Evolutionary conservation across 2,113 vertebrate genomes (phyloP), one percentile per base, ranked within the genome.

Genomic region (Numida meleagris): DNA sequence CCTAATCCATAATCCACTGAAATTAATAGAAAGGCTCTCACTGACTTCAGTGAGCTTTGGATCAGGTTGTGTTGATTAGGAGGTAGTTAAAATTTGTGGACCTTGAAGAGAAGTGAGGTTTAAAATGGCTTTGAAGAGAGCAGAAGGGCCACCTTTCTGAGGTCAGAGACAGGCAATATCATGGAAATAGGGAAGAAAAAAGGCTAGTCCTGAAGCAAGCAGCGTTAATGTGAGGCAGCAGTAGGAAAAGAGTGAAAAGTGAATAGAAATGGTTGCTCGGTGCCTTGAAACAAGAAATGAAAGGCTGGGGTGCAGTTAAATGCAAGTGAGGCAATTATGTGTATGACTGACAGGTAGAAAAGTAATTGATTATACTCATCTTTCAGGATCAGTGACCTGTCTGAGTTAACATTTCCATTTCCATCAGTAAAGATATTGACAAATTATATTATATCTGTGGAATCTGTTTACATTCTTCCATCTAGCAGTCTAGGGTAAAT

Each of bases 331-430:
- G 43, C 62, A 81, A 19, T 65, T 42, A 73, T 82, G 58, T 8
- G 11, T 90, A 53, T 94, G 91, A 92, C 51, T 73, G 84, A 57
- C 79, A 92, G 43, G 67, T 71, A 76, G 90, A 96, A 94, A 91
- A 76, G 62, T 75, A 84, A 84, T 85, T 93, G 78, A 90, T 94
- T 94, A 72, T 71, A 42, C 72, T 94, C 34, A 70, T 95, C 85
- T 94, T 95, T 94, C 68, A 86, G 89, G 71, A 82, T 91, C 86
- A 77, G 66, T 91, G 71, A 65, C 81, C 76, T 73, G 80, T 43
- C 79, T 77, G 83, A 94, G 70, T 94, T 96, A 95, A 95, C 36
- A 38, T 93, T 91, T 96, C 87, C 61, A 90, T 84, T 88, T 95
- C 40, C 57, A 90, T 90, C 59, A 59, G 73, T 88, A 82, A 95